Conservation (phyloP, 2,888 invertebrate species). For the Trichopoda pennipes region DNA sequence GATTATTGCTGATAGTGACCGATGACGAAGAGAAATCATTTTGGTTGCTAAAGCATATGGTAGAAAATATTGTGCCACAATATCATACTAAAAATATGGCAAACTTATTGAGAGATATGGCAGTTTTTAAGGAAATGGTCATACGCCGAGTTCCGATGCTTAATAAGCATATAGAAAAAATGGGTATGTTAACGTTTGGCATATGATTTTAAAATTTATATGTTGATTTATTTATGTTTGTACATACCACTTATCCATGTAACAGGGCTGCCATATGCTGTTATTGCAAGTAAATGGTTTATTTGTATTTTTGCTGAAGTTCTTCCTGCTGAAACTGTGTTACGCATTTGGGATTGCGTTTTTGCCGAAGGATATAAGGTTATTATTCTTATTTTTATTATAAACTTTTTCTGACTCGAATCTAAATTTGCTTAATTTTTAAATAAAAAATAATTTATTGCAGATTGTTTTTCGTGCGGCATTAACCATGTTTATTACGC, state of each 20-base stretch:
- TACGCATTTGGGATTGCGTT: conserved; percentile 97
- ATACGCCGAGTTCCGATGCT: conserved; percentile 91
- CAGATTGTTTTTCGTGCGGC: conserved; percentile 93
- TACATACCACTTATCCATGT: not conserved
- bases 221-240: not conserved
- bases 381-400: not conserved
- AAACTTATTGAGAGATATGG: conserved; percentile 93
- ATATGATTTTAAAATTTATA: not conserved
- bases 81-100: conserved; percentile 95
- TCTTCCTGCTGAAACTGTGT: conserved; percentile 95
- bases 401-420: not conserved
- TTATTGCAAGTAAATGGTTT: conserved; percentile 97
- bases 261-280: conserved; percentile 91
- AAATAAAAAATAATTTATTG: conserved; percentile 19
- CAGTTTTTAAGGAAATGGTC: conserved; percentile 92
- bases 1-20: conserved; percentile 90
- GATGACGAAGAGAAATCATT: conserved; percentile 95
- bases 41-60: conserved; percentile 94
- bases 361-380: conserved; percentile 95
- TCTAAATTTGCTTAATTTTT: not conserved
- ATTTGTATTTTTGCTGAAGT: conserved; percentile 96
- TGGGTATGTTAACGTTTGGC: conserved; percentile 82
- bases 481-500: conserved; percentile 89
- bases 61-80: conserved; percentile 92
- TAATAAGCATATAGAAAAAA: conserved; percentile 88